These are phyloP conservation scores for Toxonevra muliebris DNA, from an alignment of 2,888 invertebrate genomes.

Conservation along the genomic window DNA sequence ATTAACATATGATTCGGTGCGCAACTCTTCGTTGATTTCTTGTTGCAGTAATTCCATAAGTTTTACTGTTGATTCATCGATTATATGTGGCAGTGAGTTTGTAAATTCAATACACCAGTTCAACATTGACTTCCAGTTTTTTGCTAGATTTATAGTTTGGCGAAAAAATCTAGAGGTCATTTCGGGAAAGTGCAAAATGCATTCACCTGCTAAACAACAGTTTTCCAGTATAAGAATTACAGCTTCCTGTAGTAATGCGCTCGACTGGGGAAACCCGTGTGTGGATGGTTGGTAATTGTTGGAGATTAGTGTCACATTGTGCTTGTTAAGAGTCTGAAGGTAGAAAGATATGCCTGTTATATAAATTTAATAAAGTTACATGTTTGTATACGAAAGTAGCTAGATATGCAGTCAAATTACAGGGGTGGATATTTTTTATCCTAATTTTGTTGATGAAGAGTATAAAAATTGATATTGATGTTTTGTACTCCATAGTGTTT, in stretches of 20 bases:
- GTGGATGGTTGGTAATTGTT: slow-evolving; percentile 29
- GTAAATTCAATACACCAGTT: slow-evolving; percentile 45
- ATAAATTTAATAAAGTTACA: not conserved
- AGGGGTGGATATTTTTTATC: no score
- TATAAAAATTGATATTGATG: no score
- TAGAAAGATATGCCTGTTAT: not conserved
- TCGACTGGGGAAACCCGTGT: slow-evolving; percentile 38
- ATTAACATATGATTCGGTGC: slow-evolving; percentile 36
- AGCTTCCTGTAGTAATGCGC: slow-evolving; percentile 38
- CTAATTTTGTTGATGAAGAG: no score
- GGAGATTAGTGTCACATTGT: slow-evolving; percentile 39
- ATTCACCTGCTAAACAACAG: slow-evolving; percentile 42
- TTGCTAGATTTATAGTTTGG: slow-evolving; percentile 10
- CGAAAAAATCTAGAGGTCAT: slow-evolving; percentile 41
- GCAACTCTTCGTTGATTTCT: slow-evolving; percentile 43
- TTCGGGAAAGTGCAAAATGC: slow-evolving; percentile 47
- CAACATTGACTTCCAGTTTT: slow-evolving; percentile 40
- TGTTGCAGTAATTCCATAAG: slow-evolving; percentile 42
- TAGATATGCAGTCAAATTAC: no score
- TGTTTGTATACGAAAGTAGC: no score
- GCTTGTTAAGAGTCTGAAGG: slow-evolving; percentile 40
- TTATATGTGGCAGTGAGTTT: slow-evolving; percentile 39
- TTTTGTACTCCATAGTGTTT: no score
- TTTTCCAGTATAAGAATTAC: slow-evolving; percentile 42
- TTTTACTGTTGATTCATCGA: slow-evolving; percentile 39